Evolutionary conservation across 2,888 invertebrate genomes (phyloP), one percentile per base, ranked within the genome.

Genomic region (Xestia sexstrigata): DNA sequence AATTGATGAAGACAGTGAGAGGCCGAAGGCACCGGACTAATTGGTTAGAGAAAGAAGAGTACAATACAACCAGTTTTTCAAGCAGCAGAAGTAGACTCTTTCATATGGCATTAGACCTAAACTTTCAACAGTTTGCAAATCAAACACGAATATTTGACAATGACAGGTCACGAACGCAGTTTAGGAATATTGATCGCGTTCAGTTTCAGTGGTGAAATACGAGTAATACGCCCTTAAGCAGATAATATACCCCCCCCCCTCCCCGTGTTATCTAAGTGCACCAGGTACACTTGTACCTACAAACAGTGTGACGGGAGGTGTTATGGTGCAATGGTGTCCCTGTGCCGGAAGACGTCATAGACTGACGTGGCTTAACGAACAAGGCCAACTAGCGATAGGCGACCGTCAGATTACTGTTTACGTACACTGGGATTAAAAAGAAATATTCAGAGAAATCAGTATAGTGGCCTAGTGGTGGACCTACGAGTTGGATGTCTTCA

Each of bases 281-380:
- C 13, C 45, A 15, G 49, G 30, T 23, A 49, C 39, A 30, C 6
- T 39, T 71, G 20, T 65, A 67, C 9, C 17, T 77, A 66, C 15
- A 13, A 30, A 35, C 20, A 60, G 67, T 20, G 69, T 35, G 67
- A 42, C 39, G 60, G 45, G 42, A 66, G 73, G 63, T 66, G 60
- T 49, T 45, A 79, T 60, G 20, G 47, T 60, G 39, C 39, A 23
- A 78, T 74, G 60, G 65, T 74, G 70, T n/a, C 55, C 35, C 60
- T 55, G n/a, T 69, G 69, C 15, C 69, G 30, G 58, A 58, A 83
- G 85, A 70, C 76, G 81, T 77, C 85, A 74, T 7, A 42, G 30
- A 60, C n/a, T 80, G 76, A 83, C 71, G 30, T 70, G 66, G 85
- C 69, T 80, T 77, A 76, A 63, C 71, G 66, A 72, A 76, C 62